Evolutionary conservation across 2,888 invertebrate genomes (phyloP).

Genomic region (Dasysyrphus tricinctus): DNA sequence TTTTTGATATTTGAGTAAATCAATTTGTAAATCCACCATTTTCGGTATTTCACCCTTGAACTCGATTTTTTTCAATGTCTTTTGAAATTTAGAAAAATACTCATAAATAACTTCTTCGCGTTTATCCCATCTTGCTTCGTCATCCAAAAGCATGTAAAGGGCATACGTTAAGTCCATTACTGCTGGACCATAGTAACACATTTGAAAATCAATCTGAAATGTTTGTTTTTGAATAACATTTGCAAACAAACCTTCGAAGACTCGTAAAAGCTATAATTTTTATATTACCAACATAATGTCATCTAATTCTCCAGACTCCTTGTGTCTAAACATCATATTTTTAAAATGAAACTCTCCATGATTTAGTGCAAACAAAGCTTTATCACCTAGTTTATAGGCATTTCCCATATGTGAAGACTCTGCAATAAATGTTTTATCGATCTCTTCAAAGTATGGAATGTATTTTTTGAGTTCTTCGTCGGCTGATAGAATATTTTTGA

Average conservation of each 20-base stretch:
- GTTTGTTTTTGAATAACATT: too few relatives aligned
- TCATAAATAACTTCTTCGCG: constrained; percentile 77
- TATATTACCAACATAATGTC: constrained; percentile 73
- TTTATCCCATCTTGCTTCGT: constrained; percentile 73
- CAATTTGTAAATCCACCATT: constrained; percentile 74
- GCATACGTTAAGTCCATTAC: constrained; percentile 77
- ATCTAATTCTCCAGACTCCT: constrained; percentile 42
- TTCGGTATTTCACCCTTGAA: constrained; percentile 77
- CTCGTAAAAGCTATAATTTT: too few relatives aligned
- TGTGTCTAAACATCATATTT: constrained; percentile 79
- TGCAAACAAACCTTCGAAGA: too few relatives aligned
- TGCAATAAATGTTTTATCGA: constrained; percentile 55
- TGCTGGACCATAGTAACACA: constrained; percentile 77
- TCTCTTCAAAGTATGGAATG: constrained; percentile 75
- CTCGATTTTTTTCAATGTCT: constrained; percentile 76
- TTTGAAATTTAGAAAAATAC: constrained; percentile 77
- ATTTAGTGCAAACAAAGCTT: constrained; percentile 72
- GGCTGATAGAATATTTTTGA: background rate
- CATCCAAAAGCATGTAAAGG: constrained; percentile 76
- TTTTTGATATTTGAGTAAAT: constrained; percentile 73
- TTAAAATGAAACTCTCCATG: constrained; percentile 80
- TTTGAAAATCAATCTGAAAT: constrained; percentile 79
- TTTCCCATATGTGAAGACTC: constrained; percentile 40
- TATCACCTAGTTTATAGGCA: constrained; percentile 76
- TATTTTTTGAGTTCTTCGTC: constrained; percentile 71